Conservation (phyloP, 2,888 invertebrate genomes). For the Aphelenchoides bicaudatus region DNA sequence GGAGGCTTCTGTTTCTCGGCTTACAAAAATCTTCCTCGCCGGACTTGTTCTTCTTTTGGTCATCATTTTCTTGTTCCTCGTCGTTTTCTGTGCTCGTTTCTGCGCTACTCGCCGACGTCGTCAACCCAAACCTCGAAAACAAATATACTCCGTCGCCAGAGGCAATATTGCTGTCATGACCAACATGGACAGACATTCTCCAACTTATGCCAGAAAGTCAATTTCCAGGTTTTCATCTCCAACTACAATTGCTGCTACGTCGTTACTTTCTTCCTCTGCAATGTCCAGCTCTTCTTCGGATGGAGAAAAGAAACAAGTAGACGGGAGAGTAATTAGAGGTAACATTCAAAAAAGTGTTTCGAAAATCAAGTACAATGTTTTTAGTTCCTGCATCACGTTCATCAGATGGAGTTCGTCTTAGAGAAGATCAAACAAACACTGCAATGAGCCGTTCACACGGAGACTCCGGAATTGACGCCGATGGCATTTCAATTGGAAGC, state of each 20-base stretch:
- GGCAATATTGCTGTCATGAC: slow-evolving; percentile 33
- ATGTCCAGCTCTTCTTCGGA: background rate
- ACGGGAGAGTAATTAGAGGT: no score
- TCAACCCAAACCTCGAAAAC: slow-evolving; percentile 22
- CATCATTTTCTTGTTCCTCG: background rate
- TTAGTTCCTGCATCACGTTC: no score
- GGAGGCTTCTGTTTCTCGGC: no score
- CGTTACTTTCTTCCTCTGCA: background rate
- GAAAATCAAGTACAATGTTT: no score
- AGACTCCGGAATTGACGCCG: slow-evolving; percentile 55
- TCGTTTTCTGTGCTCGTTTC: no score
- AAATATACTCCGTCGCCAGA: slow-evolving; percentile 25
- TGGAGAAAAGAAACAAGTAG: background rate
- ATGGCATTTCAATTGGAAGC: slow-evolving; percentile 45
- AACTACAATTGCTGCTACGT: slow-evolving; percentile 1
- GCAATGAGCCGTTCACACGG: slow-evolving; percentile 38
- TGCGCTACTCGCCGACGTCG: no score
- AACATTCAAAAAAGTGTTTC: no score
- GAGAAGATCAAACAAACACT: background rate
- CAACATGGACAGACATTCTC: slow-evolving; percentile 31
- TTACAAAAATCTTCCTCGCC: no score
- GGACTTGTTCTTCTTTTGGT: slow-evolving; percentile 3
- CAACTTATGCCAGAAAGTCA: slow-evolving; percentile 22
- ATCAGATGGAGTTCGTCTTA: slow-evolving; percentile 15
- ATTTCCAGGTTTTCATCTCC: background rate